Conservation (phyloP, 2,888 invertebrate genomes). For the Rhogogaster chlorosoma region DNA sequence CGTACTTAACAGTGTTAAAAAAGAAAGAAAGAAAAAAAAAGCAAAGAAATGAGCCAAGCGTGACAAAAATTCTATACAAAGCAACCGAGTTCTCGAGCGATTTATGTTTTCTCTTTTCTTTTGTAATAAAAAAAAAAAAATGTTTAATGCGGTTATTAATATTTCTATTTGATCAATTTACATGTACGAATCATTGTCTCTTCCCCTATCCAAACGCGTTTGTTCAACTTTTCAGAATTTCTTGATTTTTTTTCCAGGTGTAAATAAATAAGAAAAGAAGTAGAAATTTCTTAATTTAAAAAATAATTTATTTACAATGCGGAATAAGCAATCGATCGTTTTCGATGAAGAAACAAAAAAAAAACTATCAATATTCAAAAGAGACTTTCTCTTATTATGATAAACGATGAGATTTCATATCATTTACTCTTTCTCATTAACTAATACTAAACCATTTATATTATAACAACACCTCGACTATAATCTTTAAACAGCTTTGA, state of each 20-base stretch:
- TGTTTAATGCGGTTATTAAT: neutral
- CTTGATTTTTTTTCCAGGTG: neutral
- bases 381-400: neutral
- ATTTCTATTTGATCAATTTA: neutral
- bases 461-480: neutral
- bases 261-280: neutral
- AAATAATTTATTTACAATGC: neutral
- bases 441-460: neutral
- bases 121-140: constrained; percentile 13
- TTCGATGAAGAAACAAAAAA: neutral
- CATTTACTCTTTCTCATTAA: neutral
- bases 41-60: neutral
- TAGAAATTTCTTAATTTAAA: neutral
- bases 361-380: neutral
- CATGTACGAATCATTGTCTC: neutral
- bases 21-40: neutral
- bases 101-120: constrained; percentile 2
- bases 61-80: neutral
- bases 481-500: neutral
- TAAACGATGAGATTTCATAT: neutral
- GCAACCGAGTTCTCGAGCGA: neutral
- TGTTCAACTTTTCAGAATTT: too few species aligned
- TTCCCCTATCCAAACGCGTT: neutral
- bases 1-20: neutral
- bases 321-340: neutral